These are phyloP conservation scores for Glaucopsyche alexis DNA, from an alignment of 2,888 invertebrate species.

Conservation along the genomic window DNA sequence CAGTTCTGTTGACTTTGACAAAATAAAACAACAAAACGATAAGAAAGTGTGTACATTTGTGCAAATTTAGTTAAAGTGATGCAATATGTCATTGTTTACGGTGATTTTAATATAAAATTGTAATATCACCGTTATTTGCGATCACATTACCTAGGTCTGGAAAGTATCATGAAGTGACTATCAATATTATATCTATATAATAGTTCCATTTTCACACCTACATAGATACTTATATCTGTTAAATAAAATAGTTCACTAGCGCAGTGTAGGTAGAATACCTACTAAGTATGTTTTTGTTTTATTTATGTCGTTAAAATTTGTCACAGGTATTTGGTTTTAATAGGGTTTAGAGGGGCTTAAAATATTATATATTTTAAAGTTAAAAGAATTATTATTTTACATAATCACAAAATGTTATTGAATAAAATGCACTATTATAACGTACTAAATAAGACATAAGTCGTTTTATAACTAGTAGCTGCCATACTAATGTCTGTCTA, in stretches of 20 bases:
- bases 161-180: not conserved
- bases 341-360: not conserved
- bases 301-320: not conserved
- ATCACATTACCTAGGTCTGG: not conserved
- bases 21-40: conserved; percentile 43
- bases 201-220: not conserved
- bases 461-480: too few species aligned
- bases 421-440: too few species aligned
- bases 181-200: conserved; percentile 14
- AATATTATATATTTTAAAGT: too few species aligned
- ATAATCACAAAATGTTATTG: too few species aligned
- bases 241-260: not conserved
- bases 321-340: not conserved
- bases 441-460: too few species aligned
- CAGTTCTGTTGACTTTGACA: conserved; percentile 41
- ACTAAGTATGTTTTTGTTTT: not conserved
- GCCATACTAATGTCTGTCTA: too few species aligned
- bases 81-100: conserved; percentile 42
- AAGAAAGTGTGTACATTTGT: conserved; percentile 40
- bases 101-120: conserved; percentile 33
- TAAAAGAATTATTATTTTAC: too few species aligned
- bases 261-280: not conserved
- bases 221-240: not conserved
- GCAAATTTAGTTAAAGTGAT: conserved; percentile 39
- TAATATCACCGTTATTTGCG: not conserved